Conservation (phyloP, 2,888 invertebrate species). For the Poecilobothrus nobilitatus region DNA sequence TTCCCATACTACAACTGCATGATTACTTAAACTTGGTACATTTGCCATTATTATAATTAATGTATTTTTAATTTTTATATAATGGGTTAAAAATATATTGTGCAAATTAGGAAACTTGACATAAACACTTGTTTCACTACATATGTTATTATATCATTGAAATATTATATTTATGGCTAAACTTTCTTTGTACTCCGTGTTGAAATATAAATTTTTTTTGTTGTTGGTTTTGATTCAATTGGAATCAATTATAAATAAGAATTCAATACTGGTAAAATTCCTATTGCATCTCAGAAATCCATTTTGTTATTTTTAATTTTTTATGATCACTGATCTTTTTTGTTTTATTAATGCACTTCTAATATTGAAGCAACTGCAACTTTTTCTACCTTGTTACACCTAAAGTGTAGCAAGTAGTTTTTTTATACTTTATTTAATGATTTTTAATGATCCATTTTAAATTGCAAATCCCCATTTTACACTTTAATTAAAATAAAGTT, state of each 20-base stretch:
- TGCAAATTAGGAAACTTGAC: too few species aligned
- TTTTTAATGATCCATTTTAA: neutral
- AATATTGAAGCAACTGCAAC: neutral
- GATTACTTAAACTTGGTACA: constrained; percentile 20
- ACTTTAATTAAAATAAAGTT: neutral
- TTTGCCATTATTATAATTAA: neutral
- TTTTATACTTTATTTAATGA: neutral
- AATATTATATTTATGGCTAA: neutral
- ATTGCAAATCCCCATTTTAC: neutral
- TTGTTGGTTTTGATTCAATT: neutral
- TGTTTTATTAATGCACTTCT: neutral
- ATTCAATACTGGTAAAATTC: neutral
- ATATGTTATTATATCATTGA: neutral
- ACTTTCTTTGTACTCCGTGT: neutral
- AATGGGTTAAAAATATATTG: too few species aligned
- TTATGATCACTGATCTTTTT: neutral
- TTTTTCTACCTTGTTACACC: neutral
- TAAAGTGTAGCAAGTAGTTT: neutral
- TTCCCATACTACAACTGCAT: constrained; percentile 45
- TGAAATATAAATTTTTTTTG: neutral
- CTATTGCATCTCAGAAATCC: neutral
- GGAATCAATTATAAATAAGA: neutral
- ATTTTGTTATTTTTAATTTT: neutral
- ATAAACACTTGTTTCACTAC: too few species aligned
- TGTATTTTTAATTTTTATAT: neutral